Evolutionary conservation across 2,888 invertebrate species (phyloP).

Genomic region (Campaea margaritaria): DNA sequence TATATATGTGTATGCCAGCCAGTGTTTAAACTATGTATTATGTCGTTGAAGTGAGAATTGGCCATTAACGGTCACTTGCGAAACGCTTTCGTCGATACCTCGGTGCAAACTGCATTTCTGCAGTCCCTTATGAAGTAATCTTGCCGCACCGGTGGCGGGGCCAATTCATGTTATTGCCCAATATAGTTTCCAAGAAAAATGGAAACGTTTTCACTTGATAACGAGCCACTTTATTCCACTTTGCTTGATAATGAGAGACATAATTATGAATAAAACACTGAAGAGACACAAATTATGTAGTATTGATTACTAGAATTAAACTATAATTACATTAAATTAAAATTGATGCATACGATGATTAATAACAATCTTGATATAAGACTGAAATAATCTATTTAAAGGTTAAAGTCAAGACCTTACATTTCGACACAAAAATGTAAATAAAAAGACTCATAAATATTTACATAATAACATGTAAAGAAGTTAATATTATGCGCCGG

Average conservation of each 20-base stretch:
- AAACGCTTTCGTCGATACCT: constrained; percentile 5
- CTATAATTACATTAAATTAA: no score
- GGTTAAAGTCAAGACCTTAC: no score
- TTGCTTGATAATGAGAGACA: neutral
- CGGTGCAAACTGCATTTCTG: constrained; percentile 14
- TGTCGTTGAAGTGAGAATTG: neutral
- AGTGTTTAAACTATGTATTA: no score
- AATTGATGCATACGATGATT: no score
- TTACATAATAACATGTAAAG: constrained; percentile 26
- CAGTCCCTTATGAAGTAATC: constrained; percentile 30
- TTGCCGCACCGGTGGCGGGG: constrained; percentile 3
- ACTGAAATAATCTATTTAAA: no score
- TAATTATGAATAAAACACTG: no score
- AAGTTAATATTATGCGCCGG: constrained; percentile 19
- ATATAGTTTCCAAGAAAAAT: constrained; percentile 23
- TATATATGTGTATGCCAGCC: no score
- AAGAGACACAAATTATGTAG: no score
- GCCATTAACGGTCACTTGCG: neutral
- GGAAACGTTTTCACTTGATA: constrained; percentile 26
- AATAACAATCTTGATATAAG: no score
- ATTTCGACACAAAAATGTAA: constrained; percentile 23
- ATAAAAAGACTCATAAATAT: constrained; percentile 9
- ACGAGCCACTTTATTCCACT: no score
- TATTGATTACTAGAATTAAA: no score
- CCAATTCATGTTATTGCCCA: constrained; percentile 21